Base-by-base conservation (phyloP, 2,888 invertebrate genomes). In the Protonemura montana region DNA sequence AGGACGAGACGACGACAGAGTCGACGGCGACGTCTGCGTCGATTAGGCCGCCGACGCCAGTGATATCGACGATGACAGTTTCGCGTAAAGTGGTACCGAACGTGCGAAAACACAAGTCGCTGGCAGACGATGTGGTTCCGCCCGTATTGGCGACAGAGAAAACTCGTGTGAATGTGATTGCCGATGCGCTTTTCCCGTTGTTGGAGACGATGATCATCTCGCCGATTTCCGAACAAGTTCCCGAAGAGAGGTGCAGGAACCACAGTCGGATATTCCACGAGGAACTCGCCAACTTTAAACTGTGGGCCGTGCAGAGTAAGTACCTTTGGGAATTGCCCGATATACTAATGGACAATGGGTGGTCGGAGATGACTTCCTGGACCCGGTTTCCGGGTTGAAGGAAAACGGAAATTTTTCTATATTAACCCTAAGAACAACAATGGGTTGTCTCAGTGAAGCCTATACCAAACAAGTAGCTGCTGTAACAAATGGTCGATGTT, bases 261-360 rank as follows among this genome's bases (percentile, higher is more conserved):
- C 87, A 87, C 41, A 87, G 87, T 42, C 41, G 42, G 82, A 81
- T 87, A 41, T 87, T 87, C 76, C 78, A 82, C 28, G 80, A 84
- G 78, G 87, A 87, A 28, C 82, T 87, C 1, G 85, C 82, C n/a
- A 87, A 87, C 76, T 87, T 87, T 85, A 87, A 87, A 5, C 76
- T 87, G 29, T 87, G 87, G 87, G 87, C 87, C 10, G 86, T 86
- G 0, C 87, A 87, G 82, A 87, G 87, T 87, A 78, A 86, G 87
- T 82, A 26, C 80, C 35, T 35, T 35, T 35, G 35, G 10, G 35
- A 25, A 28, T 77, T 77, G 5, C 35, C 10, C 5, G 35, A 10
- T 35, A 6, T 35, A 10, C 35, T 35, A 10, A 10, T 35, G 3
- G 35, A 6, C 10, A 35, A 10, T 35, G 35, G 35, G 35, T 6